Percentiles rank a stretch among this genome's conserved stretches.
These are phyloP conservation scores for Stictocephala bisonia DNA, from an alignment of 2,888 invertebrate genomes.

Conservation along the genomic window DNA sequence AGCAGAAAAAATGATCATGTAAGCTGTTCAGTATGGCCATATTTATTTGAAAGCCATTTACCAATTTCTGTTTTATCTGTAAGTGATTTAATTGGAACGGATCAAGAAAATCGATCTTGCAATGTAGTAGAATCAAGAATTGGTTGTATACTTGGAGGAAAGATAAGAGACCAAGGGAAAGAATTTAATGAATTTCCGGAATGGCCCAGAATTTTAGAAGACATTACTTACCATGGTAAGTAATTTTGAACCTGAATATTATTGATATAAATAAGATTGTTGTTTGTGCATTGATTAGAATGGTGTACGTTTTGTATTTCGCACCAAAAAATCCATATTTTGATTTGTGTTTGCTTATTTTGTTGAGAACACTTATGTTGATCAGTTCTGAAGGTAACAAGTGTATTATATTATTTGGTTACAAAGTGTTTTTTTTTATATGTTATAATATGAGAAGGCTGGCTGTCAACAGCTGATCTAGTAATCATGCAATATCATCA, in stretches of 20 bases:
- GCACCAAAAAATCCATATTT: too few species aligned
- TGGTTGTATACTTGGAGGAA: constrained; percentile 34
- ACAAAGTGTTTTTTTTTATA: too few species aligned
- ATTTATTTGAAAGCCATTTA: constrained; percentile 25
- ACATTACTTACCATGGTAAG: background rate
- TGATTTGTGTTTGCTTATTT: too few species aligned
- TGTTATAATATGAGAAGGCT: too few species aligned
- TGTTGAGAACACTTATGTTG: too few species aligned
- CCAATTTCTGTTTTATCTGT: constrained; percentile 1
- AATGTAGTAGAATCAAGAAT: constrained; percentile 20
- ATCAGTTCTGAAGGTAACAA: too few species aligned
- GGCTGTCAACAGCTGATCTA: too few species aligned
- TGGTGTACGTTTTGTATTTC: too few species aligned
- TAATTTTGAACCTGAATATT: background rate
- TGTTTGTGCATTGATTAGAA: background rate
- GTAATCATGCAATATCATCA: too few species aligned
- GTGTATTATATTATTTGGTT: too few species aligned
- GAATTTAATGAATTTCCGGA: constrained; percentile 25
- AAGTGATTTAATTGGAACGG: background rate
- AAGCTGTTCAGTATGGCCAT: constrained; percentile 34
- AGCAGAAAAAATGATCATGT: constrained; percentile 2
- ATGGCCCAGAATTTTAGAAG: constrained; percentile 10
- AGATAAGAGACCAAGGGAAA: background rate
- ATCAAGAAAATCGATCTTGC: constrained; percentile 4
- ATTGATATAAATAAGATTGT: background rate